Evolutionary conservation across 2,888 invertebrate species (phyloP).

Genomic region (Augochlorella aurata): DNA sequence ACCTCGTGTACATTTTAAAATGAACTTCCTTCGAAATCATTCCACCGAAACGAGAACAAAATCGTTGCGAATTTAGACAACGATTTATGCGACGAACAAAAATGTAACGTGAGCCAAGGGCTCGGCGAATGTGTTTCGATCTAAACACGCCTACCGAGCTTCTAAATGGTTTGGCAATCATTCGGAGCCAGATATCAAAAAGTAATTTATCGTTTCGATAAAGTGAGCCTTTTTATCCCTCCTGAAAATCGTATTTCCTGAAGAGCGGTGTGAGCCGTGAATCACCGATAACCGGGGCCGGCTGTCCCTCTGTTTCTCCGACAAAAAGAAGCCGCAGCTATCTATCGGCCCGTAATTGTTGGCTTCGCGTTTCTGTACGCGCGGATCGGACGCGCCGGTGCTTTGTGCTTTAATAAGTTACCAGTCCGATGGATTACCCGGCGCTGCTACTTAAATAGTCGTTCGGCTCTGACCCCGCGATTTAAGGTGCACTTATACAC

Average conservation of each 20-base stretch:
- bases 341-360: conserved; percentile 61
- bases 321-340: conserved; percentile 50
- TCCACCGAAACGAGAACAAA: no score
- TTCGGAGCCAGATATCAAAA: conserved; percentile 33
- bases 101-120: background rate
- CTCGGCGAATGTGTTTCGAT: background rate
- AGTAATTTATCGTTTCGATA: conserved; percentile 50
- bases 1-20: background rate
- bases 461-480: conserved; percentile 25
- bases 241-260: conserved; percentile 56
- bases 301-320: conserved; percentile 54
- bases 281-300: conserved; percentile 62
- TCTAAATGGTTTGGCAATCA: background rate
- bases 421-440: conserved; percentile 41
- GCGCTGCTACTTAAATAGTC: conserved; percentile 42
- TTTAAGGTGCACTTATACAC: conserved; percentile 52
- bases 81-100: background rate
- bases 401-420: conserved; percentile 50
- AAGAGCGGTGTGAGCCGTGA: conserved; percentile 37
- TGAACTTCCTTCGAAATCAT: background rate
- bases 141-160: background rate
- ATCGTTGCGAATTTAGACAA: background rate
- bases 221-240: conserved; percentile 41
- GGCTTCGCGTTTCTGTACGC: conserved; percentile 44
- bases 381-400: conserved; percentile 43